These are phyloP conservation scores for Drosophila ambigua DNA, from an alignment of 1,140 invertebrate species.

Conservation along the genomic window DNA sequence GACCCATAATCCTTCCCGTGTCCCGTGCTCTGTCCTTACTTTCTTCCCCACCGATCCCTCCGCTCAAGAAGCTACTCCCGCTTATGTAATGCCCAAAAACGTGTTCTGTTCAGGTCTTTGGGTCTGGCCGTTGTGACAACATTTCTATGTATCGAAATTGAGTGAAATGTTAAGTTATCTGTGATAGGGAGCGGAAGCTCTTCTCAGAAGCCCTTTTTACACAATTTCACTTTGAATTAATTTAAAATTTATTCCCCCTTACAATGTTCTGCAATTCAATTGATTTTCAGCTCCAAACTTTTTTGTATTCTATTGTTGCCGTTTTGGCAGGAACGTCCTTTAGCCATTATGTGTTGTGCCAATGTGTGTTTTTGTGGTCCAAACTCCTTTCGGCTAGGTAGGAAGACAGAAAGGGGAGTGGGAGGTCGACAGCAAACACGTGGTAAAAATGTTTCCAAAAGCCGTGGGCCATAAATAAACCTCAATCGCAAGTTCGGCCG, in stretches of 20 bases:
- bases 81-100: slow-evolving; percentile 75
- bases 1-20: slow-evolving; percentile 73
- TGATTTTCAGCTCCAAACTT: slow-evolving; percentile 40
- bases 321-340: slow-evolving; percentile 28
- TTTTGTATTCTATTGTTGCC: slow-evolving; percentile 26
- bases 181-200: too few relatives aligned
- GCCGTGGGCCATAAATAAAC: slow-evolving; percentile 80
- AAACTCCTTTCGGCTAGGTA: slow-evolving; percentile 26
- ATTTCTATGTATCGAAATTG: slow-evolving; percentile 66
- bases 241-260: background rate
- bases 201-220: too few relatives aligned
- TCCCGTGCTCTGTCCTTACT: slow-evolving; percentile 17
- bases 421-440: slow-evolving; percentile 53
- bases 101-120: slow-evolving; percentile 70
- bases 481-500: slow-evolving; percentile 58
- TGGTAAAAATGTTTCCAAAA: slow-evolving; percentile 71
- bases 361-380: slow-evolving; percentile 53
- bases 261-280: slow-evolving; percentile 3
- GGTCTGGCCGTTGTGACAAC: slow-evolving; percentile 55
- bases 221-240: too few relatives aligned
- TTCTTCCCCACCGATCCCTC: slow-evolving; percentile 1
- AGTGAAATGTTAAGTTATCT: slow-evolving; percentile 43
- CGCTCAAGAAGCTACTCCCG: slow-evolving; percentile 4
- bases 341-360: slow-evolving; percentile 75
- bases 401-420: too few relatives aligned